Percentiles rank a stretch among this genome's conserved stretches.
phyloP scores from a whole-genome alignment of 1,140 invertebrate species.

The Batillaria attramentaria region DNA sequence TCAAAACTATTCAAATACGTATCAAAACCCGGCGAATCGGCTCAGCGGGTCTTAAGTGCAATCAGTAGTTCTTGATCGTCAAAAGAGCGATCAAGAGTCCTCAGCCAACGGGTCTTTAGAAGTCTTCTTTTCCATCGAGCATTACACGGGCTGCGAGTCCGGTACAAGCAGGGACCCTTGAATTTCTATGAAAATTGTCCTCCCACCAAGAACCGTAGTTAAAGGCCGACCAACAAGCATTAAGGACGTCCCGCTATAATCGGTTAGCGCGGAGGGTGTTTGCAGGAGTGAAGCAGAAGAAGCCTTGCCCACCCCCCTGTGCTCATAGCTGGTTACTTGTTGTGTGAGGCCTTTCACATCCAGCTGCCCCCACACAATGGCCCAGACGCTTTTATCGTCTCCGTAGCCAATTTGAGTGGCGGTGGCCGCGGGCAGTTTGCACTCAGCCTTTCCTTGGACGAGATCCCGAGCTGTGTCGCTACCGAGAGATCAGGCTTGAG shows the following conservation, averaged over 20 bases:
- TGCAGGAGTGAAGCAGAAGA: neutral
- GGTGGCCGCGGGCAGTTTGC: conserved; percentile 17
- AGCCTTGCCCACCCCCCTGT: neutral
- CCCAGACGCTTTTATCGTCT: conserved; percentile 14
- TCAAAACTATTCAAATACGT: no score
- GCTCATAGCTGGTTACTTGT: conserved; percentile 3
- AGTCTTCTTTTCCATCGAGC: no score
- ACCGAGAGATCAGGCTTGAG: neutral
- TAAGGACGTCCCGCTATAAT: no score
- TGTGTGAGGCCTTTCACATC: conserved; percentile 29
- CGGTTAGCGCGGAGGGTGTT: no score
- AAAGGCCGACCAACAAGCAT: no score
- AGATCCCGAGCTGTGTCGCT: neutral
- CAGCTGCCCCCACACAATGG: conserved; percentile 26
- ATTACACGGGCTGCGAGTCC: no score
- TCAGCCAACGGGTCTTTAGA: neutral
- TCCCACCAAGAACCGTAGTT: no score
- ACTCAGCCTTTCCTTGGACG: neutral
- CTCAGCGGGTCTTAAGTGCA: conserved; percentile 26
- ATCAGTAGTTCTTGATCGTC: conserved; percentile 11
- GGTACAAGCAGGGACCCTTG: no score
- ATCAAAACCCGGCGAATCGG: neutral
- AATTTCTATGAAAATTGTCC: no score
- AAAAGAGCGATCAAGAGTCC: conserved; percentile 18
- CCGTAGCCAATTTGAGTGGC: conserved; percentile 21